Conservation (phyloP, 2,113 vertebrate genomes). For the Lates calcarifer region DNA sequence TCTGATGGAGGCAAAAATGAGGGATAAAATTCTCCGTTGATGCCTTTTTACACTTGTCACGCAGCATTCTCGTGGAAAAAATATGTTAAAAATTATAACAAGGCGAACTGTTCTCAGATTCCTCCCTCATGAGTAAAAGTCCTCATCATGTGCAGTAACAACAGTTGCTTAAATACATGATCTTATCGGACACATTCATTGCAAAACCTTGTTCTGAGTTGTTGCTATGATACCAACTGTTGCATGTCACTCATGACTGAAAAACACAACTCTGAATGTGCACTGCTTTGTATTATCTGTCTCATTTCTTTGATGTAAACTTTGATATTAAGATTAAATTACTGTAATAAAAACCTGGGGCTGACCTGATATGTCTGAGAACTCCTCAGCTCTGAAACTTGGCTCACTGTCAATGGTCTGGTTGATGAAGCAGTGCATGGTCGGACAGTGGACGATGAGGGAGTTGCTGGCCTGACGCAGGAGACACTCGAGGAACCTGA, state of each 20-base stretch:
- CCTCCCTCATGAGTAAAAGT: not conserved
- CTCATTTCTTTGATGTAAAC: not conserved
- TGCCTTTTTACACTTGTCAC: not conserved
- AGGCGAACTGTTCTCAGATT: not conserved
- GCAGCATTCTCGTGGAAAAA: not conserved
- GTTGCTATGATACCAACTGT: slow-evolving; percentile 1
- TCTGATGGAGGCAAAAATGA: not conserved
- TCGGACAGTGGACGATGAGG: slow-evolving; percentile 88
- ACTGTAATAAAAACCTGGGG: not conserved
- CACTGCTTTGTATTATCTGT: not conserved
- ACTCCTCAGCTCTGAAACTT: slow-evolving; percentile 91
- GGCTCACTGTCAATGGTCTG: slow-evolving; percentile 83
- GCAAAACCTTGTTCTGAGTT: not conserved
- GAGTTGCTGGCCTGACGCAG: slow-evolving; percentile 91
- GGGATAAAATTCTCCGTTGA: not conserved
- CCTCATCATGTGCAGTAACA: not conserved
- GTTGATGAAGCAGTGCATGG: slow-evolving; percentile 89
- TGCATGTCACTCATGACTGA: slow-evolving; percentile 9
- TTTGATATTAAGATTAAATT: too few relatives aligned
- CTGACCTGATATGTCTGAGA: slow-evolving; percentile 87
- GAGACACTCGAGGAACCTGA: slow-evolving; percentile 93
- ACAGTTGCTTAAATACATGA: not conserved
- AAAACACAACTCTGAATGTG: not conserved
- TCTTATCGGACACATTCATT: not conserved
- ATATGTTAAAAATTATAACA: not conserved